Percentiles rank a stretch among this genome's conserved stretches.
Conservation (phyloP, 2,113 vertebrate genomes). For the Balaeniceps rex region DNA sequence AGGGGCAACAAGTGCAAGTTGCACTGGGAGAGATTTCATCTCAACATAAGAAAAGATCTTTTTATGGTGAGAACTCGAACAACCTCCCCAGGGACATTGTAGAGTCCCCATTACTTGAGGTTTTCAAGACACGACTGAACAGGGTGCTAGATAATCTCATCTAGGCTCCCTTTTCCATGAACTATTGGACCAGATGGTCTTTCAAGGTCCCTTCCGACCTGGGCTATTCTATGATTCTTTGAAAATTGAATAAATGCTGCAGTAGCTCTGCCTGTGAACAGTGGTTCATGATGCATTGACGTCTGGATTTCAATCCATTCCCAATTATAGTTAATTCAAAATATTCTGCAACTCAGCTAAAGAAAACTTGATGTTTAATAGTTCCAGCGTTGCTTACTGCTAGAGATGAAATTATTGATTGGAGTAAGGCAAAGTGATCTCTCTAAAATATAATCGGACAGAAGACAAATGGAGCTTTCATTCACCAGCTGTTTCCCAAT, state of each 20-base stretch:
- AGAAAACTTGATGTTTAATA: neutral
- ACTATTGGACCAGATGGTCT: neutral
- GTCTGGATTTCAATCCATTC: neutral
- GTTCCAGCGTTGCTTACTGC: neutral
- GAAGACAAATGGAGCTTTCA: conserved; percentile 12
- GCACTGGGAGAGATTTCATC: neutral
- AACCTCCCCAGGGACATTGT: neutral
- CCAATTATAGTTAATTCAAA: neutral
- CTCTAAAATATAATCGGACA: neutral
- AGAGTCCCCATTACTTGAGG: neutral
- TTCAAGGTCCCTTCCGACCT: neutral
- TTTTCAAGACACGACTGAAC: neutral
- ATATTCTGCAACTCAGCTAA: neutral
- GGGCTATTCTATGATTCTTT: neutral
- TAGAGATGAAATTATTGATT: neutral
- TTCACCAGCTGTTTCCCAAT: neutral
- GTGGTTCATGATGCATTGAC: neutral
- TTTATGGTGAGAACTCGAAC: neutral
- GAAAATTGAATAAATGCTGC: neutral
- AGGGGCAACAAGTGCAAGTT: neutral
- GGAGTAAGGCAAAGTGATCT: neutral
- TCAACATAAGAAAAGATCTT: neutral
- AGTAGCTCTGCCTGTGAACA: neutral
- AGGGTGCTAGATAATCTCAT: neutral
- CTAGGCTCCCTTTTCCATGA: neutral